Conservation (phyloP, 2,888 invertebrate genomes). For the Drosophila putrida region DNA sequence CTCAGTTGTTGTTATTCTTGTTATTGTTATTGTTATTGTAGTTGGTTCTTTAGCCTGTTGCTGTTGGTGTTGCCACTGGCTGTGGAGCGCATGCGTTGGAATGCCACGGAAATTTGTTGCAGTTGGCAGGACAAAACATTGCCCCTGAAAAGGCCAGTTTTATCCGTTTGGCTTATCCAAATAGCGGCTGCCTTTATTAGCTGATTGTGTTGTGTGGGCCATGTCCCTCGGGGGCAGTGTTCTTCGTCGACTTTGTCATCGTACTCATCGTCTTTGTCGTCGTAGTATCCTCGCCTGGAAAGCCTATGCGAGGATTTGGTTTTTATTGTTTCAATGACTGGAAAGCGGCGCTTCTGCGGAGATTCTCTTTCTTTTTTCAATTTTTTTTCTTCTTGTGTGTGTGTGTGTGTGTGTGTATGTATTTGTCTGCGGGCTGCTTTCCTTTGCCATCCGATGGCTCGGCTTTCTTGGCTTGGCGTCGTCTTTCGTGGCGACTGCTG, state of each 20-base stretch:
- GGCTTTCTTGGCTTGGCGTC: slow-evolving; percentile 19
- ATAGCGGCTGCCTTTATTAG: slow-evolving; percentile 59
- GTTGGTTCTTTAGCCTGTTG: slow-evolving; percentile 68
- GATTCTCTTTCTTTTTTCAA: slow-evolving; percentile 11
- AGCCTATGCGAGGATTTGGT: slow-evolving; percentile 48
- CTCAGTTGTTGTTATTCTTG: slow-evolving; percentile 18
- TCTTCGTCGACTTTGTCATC: slow-evolving; percentile 25
- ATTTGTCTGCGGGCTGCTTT: slow-evolving; percentile 28
- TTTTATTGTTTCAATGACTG: slow-evolving; percentile 64
- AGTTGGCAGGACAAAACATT: slow-evolving; percentile 66
- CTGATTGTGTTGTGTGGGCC: slow-evolving; percentile 54
- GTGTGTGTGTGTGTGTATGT: slow-evolving; percentile 35
- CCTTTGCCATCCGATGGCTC: slow-evolving; percentile 2
- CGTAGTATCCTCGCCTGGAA: slow-evolving; percentile 56
- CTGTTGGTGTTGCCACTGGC: slow-evolving; percentile 58
- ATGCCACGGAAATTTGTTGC: slow-evolving; percentile 70
- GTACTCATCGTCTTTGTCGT: slow-evolving; percentile 15
- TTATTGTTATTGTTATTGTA: slow-evolving; percentile 5
- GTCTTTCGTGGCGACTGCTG: slow-evolving; percentile 15
- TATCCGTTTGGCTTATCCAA: slow-evolving; percentile 72
- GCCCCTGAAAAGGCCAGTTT: slow-evolving; percentile 68
- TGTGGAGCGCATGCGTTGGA: slow-evolving; percentile 72
- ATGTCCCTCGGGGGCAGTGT: slow-evolving; percentile 63
- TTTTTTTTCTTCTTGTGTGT: slow-evolving; percentile 26
- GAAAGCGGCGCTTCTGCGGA: slow-evolving; percentile 44